Evolutionary conservation across 2,797 vertebrate species (phyloP).

Genomic region (Rallus crepitans): DNA sequence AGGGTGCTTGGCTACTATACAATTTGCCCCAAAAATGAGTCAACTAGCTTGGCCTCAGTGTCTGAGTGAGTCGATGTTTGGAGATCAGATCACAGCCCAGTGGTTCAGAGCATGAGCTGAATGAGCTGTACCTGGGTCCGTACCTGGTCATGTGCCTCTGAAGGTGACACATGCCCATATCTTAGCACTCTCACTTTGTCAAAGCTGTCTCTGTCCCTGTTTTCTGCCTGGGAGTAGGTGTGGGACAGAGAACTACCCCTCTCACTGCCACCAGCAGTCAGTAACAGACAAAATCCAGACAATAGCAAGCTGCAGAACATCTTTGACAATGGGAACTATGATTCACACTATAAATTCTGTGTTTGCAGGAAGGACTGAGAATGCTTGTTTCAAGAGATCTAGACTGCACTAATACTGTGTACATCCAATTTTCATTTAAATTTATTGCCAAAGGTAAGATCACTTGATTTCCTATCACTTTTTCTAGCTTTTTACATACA

Average conservation of each 20-base stretch:
- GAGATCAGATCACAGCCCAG: neutral
- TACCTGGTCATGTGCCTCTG: neutral
- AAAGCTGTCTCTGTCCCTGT: neutral
- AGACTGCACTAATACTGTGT: slow-evolving; percentile 92
- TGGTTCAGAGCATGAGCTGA: neutral
- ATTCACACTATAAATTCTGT: slow-evolving; percentile 10
- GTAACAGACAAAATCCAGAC: neutral
- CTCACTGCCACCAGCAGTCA: neutral
- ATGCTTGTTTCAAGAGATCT: slow-evolving; percentile 95
- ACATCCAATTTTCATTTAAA: slow-evolving; percentile 97
- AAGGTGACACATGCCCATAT: neutral
- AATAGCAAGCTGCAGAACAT: neutral
- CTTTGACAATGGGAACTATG: neutral
- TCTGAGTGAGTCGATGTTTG: neutral
- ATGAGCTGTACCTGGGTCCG: neutral
- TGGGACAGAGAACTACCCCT: neutral
- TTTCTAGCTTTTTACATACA: neutral
- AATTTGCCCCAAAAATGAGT: neutral
- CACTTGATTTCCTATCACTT: neutral
- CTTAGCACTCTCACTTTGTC: neutral
- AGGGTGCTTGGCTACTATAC: neutral
- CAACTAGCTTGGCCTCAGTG: neutral
- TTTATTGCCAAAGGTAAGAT: slow-evolving; percentile 95
- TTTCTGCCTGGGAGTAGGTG: neutral
- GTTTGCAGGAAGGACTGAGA: slow-evolving; percentile 92